These are phyloP conservation scores for Ctenochaetus hawaiiensis DNA, from an alignment of 2,797 vertebrate species.

Conservation along the genomic window DNA sequence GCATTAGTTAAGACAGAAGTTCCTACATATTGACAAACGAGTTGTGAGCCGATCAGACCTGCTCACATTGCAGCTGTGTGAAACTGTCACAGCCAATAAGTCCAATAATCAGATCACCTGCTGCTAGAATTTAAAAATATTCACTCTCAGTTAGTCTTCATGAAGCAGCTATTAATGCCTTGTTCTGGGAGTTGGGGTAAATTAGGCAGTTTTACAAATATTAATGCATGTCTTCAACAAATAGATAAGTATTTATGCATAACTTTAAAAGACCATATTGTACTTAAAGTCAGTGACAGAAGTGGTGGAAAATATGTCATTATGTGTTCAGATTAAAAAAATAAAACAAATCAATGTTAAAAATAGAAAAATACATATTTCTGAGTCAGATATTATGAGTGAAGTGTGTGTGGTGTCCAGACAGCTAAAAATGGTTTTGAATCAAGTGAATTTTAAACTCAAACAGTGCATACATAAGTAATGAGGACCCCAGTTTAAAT, in stretches of 20 bases:
- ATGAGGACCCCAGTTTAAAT: background rate
- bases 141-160: no score
- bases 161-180: no score
- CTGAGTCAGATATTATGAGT: background rate
- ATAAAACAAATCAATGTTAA: background rate
- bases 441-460: background rate
- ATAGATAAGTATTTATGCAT: background rate
- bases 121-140: no score
- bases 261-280: background rate
- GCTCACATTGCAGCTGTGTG: background rate
- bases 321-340: background rate
- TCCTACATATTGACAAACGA: background rate
- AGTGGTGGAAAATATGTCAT: background rate
- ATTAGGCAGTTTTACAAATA: no score
- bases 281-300: background rate
- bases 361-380: background rate
- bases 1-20: no score
- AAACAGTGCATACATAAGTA: background rate
- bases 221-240: background rate
- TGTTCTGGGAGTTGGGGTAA: no score
- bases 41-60: background rate
- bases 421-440: background rate
- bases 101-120: no score
- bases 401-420: background rate
- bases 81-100: background rate